phyloP scores from a whole-genome alignment of 1,140 invertebrate species.

The Centruroides vittatus region DNA sequence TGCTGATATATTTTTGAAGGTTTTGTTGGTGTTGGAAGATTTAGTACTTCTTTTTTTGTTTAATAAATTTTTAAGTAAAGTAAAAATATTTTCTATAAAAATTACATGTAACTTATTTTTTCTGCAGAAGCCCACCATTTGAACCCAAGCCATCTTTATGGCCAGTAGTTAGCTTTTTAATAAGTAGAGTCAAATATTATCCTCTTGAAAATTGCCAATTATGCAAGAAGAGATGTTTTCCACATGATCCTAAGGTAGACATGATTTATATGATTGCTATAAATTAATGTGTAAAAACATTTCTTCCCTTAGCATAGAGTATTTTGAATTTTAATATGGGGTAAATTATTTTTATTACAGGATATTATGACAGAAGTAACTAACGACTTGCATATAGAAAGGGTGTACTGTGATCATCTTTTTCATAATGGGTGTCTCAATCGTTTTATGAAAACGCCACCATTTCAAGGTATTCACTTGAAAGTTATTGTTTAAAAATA shows the following conservation, averaged over 20 bases:
- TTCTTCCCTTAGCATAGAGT: no score
- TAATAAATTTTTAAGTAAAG: no score
- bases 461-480: conserved; percentile 46
- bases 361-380: conserved; percentile 40
- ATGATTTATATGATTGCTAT: no score
- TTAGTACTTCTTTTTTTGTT: no score
- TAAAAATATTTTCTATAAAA: no score
- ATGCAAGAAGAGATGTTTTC: conserved; percentile 45
- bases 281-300: no score
- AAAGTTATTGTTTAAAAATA: no score
- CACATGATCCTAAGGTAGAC: conserved; percentile 37
- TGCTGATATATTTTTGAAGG: no score
- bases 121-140: conserved; percentile 35
- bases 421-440: conserved; percentile 58
- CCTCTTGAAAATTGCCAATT: conserved; percentile 45
- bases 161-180: conserved; percentile 43
- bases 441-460: conserved; percentile 54
- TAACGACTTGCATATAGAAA: conserved; percentile 44
- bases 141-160: conserved; percentile 44
- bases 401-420: conserved; percentile 58
- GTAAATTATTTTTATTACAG: conserved; percentile 19
- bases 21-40: no score
- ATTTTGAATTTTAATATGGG: conserved; percentile 1
- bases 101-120: background rate
- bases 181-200: conserved; percentile 41